phyloP scores from a whole-genome alignment of 2,113 vertebrate species.

The Otolemur garnettii region DNA sequence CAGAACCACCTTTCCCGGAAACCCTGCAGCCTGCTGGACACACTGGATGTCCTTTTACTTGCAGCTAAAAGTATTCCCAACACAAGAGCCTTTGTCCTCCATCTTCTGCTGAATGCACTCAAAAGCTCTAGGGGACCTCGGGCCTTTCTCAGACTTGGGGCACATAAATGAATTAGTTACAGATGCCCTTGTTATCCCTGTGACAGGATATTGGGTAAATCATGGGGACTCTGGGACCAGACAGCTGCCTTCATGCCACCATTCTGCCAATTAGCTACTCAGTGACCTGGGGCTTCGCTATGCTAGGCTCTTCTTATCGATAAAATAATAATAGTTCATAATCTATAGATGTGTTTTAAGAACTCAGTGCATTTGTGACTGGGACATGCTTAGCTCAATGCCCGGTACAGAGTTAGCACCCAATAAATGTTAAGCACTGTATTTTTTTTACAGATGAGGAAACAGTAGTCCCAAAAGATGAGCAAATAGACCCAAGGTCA shows the following conservation, averaged over 20 bases:
- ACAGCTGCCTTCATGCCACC: background rate
- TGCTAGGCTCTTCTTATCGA: background rate
- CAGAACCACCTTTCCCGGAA: background rate
- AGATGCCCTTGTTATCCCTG: background rate
- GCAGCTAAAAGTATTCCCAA: conserved; percentile 20
- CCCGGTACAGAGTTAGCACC: conserved; percentile 53
- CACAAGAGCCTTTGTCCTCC: background rate
- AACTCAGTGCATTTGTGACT: conserved; percentile 15
- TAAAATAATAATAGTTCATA: background rate
- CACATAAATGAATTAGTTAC: background rate
- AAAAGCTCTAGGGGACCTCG: background rate
- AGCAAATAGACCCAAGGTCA: conserved; percentile 54
- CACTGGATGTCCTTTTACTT: background rate
- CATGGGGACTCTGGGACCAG: background rate
- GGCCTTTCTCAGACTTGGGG: background rate
- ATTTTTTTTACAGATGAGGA: conserved; percentile 75
- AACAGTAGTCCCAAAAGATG: conserved; percentile 52
- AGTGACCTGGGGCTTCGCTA: background rate
- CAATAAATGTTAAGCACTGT: conserved; percentile 59
- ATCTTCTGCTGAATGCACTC: background rate
- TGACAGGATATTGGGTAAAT: background rate
- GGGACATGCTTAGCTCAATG: conserved; percentile 15
- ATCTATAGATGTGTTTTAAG: background rate
- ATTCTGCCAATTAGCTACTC: background rate
- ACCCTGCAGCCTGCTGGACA: background rate